A percentile compares a stretch with the other conserved stretches of the same genome.
phyloP scores from a whole-genome alignment of 2,797 vertebrate species.

The Anableps anableps region DNA sequence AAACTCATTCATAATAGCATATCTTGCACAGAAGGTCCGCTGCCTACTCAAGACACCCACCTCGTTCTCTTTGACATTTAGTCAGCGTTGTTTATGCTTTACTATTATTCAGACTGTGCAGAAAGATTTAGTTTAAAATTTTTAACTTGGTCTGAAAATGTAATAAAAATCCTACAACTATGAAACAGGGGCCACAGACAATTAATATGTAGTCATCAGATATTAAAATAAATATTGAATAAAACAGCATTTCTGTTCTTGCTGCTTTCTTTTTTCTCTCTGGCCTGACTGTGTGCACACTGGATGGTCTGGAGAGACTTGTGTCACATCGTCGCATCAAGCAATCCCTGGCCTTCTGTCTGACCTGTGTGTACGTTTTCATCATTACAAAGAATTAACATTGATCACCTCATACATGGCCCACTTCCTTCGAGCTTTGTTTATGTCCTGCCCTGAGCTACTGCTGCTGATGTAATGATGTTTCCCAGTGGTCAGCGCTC shows the following conservation, averaged over 20 bases:
- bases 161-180: background rate
- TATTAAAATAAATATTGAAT: conserved; percentile 10
- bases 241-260: background rate
- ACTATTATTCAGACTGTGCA: conserved; percentile 13
- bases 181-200: background rate
- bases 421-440: conserved; percentile 44
- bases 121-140: background rate
- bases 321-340: conserved; percentile 62
- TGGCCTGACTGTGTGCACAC: conserved; percentile 15
- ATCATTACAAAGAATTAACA: conserved; percentile 53
- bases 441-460: conserved; percentile 51
- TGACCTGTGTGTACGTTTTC: conserved; percentile 46
- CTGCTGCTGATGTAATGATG: conserved; percentile 70
- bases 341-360: conserved; percentile 31
- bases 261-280: conserved; percentile 22
- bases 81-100: conserved; percentile 25
- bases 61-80: conserved; percentile 9
- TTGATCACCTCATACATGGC: conserved; percentile 35
- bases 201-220: background rate
- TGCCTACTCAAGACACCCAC: conserved; percentile 48
- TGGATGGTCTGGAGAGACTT: conserved; percentile 37
- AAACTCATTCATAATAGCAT: conserved; percentile 34
- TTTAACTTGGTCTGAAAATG: background rate
- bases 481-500: conserved; percentile 60
- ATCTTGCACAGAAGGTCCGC: conserved; percentile 26